Percentiles rank a stretch among this genome's conserved stretches.
Conservation (phyloP, 2,888 invertebrate genomes). For the Sinotaia quadrata region DNA sequence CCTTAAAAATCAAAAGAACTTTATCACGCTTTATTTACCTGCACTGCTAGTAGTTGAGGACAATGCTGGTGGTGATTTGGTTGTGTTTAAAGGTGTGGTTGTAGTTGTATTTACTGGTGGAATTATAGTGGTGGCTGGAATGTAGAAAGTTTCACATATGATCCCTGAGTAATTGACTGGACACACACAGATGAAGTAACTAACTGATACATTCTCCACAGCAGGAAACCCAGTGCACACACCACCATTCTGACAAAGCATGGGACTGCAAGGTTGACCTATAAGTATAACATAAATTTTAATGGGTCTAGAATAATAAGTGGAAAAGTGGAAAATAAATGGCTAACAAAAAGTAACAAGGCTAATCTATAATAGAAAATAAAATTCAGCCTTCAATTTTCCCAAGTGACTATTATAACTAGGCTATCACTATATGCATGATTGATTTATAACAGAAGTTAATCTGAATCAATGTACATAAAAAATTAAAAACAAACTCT, state of each 20-base stretch:
- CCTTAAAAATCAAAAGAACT: too few relatives aligned
- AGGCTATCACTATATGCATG: too few relatives aligned
- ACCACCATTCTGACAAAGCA: conserved; percentile 41
- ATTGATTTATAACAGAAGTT: too few relatives aligned
- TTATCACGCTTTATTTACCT: too few relatives aligned
- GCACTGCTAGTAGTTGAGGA: not conserved
- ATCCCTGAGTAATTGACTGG: conserved; percentile 71
- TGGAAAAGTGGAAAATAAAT: too few relatives aligned
- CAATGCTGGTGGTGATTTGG: not conserved
- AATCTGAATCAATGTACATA: too few relatives aligned
- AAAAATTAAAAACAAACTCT: too few relatives aligned
- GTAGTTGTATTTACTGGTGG: not conserved
- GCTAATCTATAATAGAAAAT: too few relatives aligned
- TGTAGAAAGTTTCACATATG: conserved; percentile 7
- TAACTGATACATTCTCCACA: conserved; percentile 28
- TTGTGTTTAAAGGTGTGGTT: not conserved
- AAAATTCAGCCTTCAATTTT: too few relatives aligned
- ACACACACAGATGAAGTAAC: conserved; percentile 74
- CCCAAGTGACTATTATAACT: too few relatives aligned
- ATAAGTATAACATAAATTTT: conserved; percentile 20
- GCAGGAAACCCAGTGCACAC: conserved; percentile 31
- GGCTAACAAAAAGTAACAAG: too few relatives aligned
- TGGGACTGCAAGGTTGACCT: conserved; percentile 39
- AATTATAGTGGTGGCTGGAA: not conserved
- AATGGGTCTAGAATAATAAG: too few relatives aligned